Evolutionary conservation across 2,113 vertebrate species (phyloP).

Genomic region (Pelecanus crispus): DNA sequence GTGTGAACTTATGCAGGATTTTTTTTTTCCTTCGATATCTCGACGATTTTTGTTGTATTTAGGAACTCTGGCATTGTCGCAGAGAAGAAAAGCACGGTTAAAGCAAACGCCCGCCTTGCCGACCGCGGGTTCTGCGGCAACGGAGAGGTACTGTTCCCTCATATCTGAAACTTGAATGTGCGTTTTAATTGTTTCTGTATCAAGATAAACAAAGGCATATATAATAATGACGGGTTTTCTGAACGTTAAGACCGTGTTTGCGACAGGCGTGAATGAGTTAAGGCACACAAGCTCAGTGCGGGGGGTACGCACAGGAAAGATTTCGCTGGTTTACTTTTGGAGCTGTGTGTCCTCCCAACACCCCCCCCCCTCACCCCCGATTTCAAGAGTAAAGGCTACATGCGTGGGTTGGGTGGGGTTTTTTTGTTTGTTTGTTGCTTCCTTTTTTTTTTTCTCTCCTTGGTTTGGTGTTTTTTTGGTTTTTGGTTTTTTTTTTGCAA

Average conservation of each 20-base stretch:
- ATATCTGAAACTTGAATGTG: background rate
- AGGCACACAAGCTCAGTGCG: no score
- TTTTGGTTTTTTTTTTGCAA: background rate
- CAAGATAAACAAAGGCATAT: background rate
- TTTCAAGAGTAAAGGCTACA: background rate
- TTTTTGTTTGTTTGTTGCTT: background rate
- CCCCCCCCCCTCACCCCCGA: no score
- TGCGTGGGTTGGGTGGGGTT: fast-evolving
- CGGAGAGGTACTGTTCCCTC: background rate
- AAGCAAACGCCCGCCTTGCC: background rate
- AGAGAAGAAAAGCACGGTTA: background rate
- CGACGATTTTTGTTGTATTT: background rate
- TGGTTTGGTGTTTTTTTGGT: no score
- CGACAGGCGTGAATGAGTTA: fast-evolving
- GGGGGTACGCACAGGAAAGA: background rate
- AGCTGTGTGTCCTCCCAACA: background rate
- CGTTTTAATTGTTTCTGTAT: background rate
- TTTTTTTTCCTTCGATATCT: background rate
- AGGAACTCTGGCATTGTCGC: background rate
- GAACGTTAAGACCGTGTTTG: background rate
- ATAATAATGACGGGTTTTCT: background rate
- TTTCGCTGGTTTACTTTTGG: background rate
- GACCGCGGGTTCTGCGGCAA: background rate
- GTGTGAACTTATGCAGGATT: background rate
- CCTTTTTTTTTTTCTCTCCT: no score